A percentile compares a stretch with the other conserved stretches of the same genome.
These are phyloP conservation scores for Aepyceros melampus DNA, from an alignment of 2,113 vertebrate species.

Conservation along the genomic window DNA sequence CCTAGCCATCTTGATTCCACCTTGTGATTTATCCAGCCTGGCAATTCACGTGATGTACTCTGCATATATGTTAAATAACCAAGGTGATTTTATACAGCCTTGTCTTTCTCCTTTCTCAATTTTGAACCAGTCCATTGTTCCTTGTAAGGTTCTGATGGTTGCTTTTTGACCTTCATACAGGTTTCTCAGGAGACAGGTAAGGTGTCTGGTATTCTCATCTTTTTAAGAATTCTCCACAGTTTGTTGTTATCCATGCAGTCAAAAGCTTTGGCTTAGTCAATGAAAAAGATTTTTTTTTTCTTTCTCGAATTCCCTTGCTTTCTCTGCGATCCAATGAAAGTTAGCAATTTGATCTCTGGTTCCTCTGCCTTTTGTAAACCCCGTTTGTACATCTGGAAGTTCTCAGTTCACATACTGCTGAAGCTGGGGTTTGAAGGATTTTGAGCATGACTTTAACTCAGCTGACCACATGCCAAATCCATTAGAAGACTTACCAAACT, in stretches of 20 bases:
- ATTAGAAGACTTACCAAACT: not conserved
- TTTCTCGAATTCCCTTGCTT: not conserved
- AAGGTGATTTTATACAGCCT: not conserved
- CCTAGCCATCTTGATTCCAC: not conserved
- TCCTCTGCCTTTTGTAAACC: not conserved
- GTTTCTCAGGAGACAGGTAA: not conserved
- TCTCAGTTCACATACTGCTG: not conserved
- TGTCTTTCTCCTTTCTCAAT: not conserved
- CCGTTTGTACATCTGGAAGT: not conserved
- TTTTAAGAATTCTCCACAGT: not conserved
- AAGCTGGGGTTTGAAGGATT: not conserved
- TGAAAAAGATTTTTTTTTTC: not conserved
- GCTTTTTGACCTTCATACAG: not conserved
- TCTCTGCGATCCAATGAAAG: fast-evolving
- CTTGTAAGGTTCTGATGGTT: not conserved
- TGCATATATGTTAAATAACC: not conserved
- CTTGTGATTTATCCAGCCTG: not conserved
- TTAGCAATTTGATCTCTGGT: not conserved
- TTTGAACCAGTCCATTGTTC: not conserved
- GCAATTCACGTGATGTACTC: not conserved
- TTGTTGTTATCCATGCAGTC: not conserved
- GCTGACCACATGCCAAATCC: not conserved
- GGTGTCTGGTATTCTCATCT: not conserved
- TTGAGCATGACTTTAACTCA: not conserved
- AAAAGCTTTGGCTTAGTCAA: not conserved